A percentile compares a stretch with the other conserved stretches of the same genome.
Evolutionary conservation across 2,113 vertebrate species (phyloP).

Genomic region (Zingel zingel): DNA sequence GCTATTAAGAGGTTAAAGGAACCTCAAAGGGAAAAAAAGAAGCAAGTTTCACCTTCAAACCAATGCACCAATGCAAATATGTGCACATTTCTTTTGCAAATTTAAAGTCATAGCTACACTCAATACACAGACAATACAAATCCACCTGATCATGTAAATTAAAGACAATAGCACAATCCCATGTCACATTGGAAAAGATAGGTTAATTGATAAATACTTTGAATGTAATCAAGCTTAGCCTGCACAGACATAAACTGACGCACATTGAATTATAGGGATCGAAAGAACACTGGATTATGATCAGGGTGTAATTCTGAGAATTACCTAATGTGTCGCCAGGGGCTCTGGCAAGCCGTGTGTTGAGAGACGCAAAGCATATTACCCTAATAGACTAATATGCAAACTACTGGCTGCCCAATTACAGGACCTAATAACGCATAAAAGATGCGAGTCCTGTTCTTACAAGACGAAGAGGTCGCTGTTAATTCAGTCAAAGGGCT

Average conservation of each 20-base stretch:
- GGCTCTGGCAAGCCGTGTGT: constrained; percentile 93
- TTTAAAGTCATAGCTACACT: background rate
- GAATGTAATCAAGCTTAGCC: constrained; percentile 50
- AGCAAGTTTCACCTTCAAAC: constrained; percentile 52
- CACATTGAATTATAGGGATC: constrained; percentile 88
- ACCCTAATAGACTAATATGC: constrained; percentile 99
- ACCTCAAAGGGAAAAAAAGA: constrained; percentile 43
- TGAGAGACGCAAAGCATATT: constrained; percentile 96
- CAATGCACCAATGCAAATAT: background rate
- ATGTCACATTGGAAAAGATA: constrained; percentile 5
- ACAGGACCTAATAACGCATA: constrained; percentile 98
- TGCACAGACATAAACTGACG: constrained; percentile 46
- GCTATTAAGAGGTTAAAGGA: constrained; percentile 52
- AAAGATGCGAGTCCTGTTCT: constrained; percentile 96
- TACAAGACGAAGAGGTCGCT: constrained; percentile 89
- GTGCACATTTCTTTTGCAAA: background rate
- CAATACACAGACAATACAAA: background rate
- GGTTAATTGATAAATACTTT: constrained; percentile 58
- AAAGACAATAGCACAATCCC: background rate
- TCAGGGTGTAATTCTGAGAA: constrained; percentile 97
- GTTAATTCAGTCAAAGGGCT: constrained; percentile 91
- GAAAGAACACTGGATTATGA: constrained; percentile 96
- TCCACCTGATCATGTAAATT: background rate
- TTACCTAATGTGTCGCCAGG: constrained; percentile 91
- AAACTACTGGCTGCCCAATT: constrained; percentile 99